phyloP scores from a whole-genome alignment of 2,797 vertebrate genomes.

The Gallinago stenura region DNA sequence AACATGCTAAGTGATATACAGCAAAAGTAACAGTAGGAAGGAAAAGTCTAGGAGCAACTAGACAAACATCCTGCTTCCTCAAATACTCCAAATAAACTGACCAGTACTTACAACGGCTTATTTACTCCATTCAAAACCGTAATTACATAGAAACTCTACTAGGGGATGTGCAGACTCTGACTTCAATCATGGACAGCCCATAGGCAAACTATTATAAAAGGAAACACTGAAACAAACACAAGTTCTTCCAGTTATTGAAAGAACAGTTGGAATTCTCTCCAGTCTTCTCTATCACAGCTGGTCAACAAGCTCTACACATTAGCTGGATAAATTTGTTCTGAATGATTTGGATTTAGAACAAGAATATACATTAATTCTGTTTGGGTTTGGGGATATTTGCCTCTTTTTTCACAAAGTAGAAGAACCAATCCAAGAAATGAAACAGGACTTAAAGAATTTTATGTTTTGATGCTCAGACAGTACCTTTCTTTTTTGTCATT shows the following conservation, averaged over 20 bases:
- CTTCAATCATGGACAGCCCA: background rate
- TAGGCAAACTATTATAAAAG: background rate
- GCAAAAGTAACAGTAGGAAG: background rate
- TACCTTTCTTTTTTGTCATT: background rate
- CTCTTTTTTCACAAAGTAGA: background rate
- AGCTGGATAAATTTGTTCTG: background rate
- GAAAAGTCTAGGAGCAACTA: background rate
- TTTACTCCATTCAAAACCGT: background rate
- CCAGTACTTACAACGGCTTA: background rate
- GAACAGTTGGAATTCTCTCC: background rate
- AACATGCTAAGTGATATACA: fast-evolving
- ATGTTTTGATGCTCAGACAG: background rate
- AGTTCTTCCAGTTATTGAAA: background rate
- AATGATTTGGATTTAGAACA: background rate
- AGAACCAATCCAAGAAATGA: background rate
- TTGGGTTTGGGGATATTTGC: background rate
- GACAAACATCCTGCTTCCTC: background rate
- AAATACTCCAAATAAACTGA: background rate
- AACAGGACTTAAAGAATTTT: background rate
- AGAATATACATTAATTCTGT: background rate
- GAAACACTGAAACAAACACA: background rate
- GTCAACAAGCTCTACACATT: background rate
- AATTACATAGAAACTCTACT: background rate
- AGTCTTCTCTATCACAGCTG: background rate
- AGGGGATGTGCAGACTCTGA: background rate